These are phyloP conservation scores for Apis laboriosa DNA, from an alignment of 1,140 invertebrate species.

Conservation along the genomic window DNA sequence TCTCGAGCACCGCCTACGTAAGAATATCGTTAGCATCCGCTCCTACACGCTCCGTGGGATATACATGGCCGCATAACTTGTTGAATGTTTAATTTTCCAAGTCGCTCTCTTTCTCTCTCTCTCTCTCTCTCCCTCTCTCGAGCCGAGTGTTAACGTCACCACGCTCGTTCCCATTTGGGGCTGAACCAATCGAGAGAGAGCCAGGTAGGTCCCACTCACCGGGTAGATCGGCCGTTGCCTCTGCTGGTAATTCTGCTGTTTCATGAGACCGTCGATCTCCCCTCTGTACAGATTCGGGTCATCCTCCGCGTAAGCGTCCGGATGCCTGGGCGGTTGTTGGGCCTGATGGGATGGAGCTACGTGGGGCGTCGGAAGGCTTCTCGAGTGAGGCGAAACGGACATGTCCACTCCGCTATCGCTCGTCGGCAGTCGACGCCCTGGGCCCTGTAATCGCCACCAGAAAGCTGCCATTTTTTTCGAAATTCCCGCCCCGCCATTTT, in stretches of 20 bases:
- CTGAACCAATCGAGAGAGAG: background rate
- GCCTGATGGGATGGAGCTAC: slow-evolving; percentile 72
- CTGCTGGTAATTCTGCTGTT: slow-evolving; percentile 82
- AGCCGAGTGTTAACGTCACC: background rate
- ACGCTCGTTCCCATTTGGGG: background rate
- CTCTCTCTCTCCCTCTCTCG: background rate
- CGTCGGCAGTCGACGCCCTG: slow-evolving; percentile 75
- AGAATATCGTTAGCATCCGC: slow-evolving; percentile 21
- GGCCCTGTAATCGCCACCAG: slow-evolving; percentile 65
- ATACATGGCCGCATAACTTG: slow-evolving; percentile 22
- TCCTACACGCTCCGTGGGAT: slow-evolving; percentile 22
- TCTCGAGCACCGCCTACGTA: slow-evolving; percentile 38
- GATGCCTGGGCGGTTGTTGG: slow-evolving; percentile 77
- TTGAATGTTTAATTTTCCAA: slow-evolving; percentile 51
- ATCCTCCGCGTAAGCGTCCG: slow-evolving; percentile 81
- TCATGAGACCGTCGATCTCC: slow-evolving; percentile 88
- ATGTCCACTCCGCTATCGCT: slow-evolving; percentile 79
- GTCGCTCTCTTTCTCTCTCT: background rate
- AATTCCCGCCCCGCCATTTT: background rate
- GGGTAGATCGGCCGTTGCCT: slow-evolving; percentile 76
- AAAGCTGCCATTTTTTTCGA: slow-evolving; percentile 32
- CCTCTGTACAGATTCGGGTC: slow-evolving; percentile 85
- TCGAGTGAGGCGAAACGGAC: slow-evolving; percentile 77
- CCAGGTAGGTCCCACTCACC: slow-evolving; percentile 61
- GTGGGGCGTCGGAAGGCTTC: slow-evolving; percentile 76